phyloP scores from a whole-genome alignment of 2,113 vertebrate genomes.

The Psilopsiagon aymara region DNA sequence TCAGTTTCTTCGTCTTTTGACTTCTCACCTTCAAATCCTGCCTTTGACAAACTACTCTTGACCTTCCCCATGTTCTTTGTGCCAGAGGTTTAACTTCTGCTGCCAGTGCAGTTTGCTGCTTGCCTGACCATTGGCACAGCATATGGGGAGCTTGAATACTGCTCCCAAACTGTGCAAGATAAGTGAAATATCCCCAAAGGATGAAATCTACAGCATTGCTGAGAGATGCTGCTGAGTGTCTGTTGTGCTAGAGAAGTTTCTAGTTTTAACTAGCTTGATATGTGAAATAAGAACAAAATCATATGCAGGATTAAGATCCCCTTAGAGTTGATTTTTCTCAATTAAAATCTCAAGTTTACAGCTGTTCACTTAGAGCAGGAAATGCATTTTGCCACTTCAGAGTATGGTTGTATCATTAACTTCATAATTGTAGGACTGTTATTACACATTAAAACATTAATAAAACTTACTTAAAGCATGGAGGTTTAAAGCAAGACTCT shows the following conservation, averaged over 20 bases:
- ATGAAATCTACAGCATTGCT: too few relatives aligned
- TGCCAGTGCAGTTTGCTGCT: not conserved
- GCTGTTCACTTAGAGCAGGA: not conserved
- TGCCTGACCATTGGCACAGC: too few relatives aligned
- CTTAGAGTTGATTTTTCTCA: not conserved
- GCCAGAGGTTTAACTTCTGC: too few relatives aligned
- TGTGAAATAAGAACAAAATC: not conserved
- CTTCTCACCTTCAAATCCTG: not conserved
- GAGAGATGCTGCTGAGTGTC: not conserved
- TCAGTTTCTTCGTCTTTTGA: not conserved
- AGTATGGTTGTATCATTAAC: not conserved
- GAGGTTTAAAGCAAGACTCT: not conserved
- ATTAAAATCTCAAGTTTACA: not conserved
- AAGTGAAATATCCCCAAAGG: not conserved
- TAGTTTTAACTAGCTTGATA: not conserved
- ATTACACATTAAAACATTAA: not conserved
- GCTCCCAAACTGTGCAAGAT: not conserved
- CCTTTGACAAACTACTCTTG: accelerated
- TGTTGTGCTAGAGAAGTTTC: not conserved
- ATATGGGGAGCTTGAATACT: too few relatives aligned
- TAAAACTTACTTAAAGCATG: not conserved
- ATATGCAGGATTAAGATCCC: not conserved
- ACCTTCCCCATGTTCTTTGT: not conserved
- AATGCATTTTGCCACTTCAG: not conserved
- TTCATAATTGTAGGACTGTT: not conserved